A percentile compares a stretch with the other conserved stretches of the same genome.
Evolutionary conservation across 2,888 invertebrate species (phyloP).

Genomic region (Lithophane semibrunnea): DNA sequence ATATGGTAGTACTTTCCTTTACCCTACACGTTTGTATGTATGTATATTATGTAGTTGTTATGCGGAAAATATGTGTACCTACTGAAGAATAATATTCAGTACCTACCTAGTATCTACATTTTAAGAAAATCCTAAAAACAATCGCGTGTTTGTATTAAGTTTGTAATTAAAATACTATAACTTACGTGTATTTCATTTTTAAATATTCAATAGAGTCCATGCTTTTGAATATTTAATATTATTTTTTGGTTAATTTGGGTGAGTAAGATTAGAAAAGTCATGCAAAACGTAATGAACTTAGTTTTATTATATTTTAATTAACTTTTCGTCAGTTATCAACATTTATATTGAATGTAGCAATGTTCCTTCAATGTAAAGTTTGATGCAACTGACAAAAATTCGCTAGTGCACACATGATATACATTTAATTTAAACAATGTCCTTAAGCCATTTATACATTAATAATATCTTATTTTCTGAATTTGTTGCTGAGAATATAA

Average conservation of each 20-base stretch:
- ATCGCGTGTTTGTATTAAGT: background rate
- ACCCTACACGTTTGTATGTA: background rate
- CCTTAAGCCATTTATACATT: background rate
- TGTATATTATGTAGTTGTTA: background rate
- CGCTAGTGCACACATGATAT: slow-evolving; percentile 49
- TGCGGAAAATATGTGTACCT: background rate
- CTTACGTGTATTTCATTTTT: background rate
- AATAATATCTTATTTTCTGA: slow-evolving; percentile 13
- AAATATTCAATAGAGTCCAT: background rate
- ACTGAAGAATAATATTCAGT: background rate
- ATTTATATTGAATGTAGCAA: slow-evolving; percentile 42
- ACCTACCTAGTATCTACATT: background rate
- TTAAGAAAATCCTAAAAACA: background rate
- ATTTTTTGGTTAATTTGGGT: slow-evolving; percentile 31
- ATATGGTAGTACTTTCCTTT: no score
- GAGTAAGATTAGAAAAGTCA: slow-evolving; percentile 50
- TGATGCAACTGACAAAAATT: slow-evolving; percentile 26
- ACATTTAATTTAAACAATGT: background rate
- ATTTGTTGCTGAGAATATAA: background rate
- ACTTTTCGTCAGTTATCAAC: slow-evolving; percentile 48
- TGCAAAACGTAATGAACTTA: slow-evolving; percentile 55
- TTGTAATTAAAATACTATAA: slow-evolving; percentile 1
- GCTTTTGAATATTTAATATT: slow-evolving; percentile 8
- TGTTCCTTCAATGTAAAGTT: slow-evolving; percentile 45
- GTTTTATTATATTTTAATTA: slow-evolving; percentile 53